Conservation (phyloP, 2,113 vertebrate genomes). For the Poicephalus meyeri region DNA sequence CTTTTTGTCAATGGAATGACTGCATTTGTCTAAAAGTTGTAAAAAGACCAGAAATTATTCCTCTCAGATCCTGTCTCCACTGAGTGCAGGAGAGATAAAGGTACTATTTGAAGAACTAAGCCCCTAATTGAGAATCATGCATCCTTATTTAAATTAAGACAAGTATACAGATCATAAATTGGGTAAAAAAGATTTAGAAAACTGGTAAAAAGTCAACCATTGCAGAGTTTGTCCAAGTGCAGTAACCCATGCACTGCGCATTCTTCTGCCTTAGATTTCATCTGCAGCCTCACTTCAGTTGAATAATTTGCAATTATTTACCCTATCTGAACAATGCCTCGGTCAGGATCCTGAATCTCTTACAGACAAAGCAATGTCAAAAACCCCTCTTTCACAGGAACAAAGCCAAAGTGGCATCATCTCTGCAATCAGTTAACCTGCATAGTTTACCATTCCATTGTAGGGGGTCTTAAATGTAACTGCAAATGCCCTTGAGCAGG, state of each 20-base stretch:
- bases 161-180: background rate
- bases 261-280: background rate
- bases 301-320: background rate
- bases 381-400: background rate
- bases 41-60: background rate
- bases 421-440: background rate
- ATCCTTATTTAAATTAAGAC: background rate
- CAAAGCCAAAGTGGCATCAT: background rate
- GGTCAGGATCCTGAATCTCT: background rate
- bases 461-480: background rate
- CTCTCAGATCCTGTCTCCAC: background rate
- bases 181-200: background rate
- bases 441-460: background rate
- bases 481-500: background rate
- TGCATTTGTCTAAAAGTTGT: background rate
- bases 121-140: background rate
- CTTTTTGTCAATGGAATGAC: background rate
- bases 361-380: background rate
- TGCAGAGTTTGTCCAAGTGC: background rate
- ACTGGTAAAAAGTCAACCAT: background rate
- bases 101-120: background rate
- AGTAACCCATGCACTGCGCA: accelerated
- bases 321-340: background rate
- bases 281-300: background rate
- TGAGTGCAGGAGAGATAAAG: background rate